phyloP scores from a whole-genome alignment of 2,888 invertebrate genomes.

The Atethmia centrago region DNA sequence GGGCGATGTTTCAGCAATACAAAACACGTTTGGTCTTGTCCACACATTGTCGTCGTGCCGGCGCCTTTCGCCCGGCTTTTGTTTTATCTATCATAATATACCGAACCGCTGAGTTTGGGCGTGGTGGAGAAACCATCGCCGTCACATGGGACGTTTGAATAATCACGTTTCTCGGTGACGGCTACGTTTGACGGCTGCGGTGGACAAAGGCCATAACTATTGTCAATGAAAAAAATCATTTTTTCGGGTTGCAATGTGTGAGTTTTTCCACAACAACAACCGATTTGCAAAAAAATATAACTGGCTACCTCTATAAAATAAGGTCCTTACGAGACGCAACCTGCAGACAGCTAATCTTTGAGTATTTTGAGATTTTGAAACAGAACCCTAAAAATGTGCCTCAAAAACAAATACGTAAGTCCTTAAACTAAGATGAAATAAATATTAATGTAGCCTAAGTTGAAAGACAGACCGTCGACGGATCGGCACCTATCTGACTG shows the following conservation, averaged over 20 bases:
- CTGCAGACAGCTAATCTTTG: background rate
- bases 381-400: background rate
- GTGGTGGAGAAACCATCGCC: too few species aligned
- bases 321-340: background rate
- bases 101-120: too few species aligned
- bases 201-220: too few species aligned
- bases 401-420: conserved; percentile 27
- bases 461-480: conserved; percentile 50
- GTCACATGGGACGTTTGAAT: too few species aligned
- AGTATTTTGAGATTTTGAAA: background rate
- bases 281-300: background rate
- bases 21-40: too few species aligned
- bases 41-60: too few species aligned
- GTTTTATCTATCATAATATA: too few species aligned
- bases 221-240: too few species aligned
- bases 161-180: too few species aligned
- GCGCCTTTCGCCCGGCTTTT: too few species aligned
- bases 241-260: background rate
- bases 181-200: too few species aligned
- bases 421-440: conserved; percentile 65
- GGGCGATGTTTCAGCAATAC: too few species aligned
- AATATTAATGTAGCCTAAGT: conserved; percentile 70
- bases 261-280: background rate
- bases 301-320: background rate
- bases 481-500: conserved; percentile 66